Percentiles rank a stretch among this genome's conserved stretches.
phyloP scores from a whole-genome alignment of 1,140 invertebrate genomes.

The Neotoxoptera formosana region DNA sequence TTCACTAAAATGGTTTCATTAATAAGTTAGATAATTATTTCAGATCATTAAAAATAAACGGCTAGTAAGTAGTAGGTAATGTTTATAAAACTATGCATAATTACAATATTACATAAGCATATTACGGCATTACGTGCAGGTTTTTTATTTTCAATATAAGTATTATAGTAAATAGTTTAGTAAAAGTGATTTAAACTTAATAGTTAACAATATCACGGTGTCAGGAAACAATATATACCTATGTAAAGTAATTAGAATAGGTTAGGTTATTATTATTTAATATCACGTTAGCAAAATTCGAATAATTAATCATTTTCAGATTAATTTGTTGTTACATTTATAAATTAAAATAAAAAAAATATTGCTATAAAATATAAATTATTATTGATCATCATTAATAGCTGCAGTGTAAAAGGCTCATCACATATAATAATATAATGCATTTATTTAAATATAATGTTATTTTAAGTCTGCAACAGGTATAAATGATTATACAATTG shows the following conservation, averaged over 20 bases:
- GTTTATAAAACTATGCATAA: not conserved
- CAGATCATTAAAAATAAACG: slow-evolving; percentile 4
- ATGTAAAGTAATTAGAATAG: slow-evolving; percentile 12
- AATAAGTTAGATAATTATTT: not conserved
- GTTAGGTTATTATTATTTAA: slow-evolving; percentile 2
- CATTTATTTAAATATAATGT: not conserved
- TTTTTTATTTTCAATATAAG: not conserved
- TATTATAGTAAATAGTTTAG: not conserved
- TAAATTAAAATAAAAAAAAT: not conserved
- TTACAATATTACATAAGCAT: slow-evolving; percentile 6
- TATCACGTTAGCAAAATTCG: not conserved
- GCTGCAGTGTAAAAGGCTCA: not conserved
- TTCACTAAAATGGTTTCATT: not conserved
- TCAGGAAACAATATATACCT: not conserved
- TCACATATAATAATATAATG: not conserved
- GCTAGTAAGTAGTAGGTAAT: not conserved
- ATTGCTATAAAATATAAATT: not conserved
- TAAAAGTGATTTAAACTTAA: not conserved
- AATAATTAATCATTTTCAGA: not conserved
- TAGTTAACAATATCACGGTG: not conserved
- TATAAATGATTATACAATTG: not conserved
- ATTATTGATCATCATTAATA: slow-evolving; percentile 10
- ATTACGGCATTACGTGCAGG: not conserved
- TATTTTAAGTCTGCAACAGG: not conserved
- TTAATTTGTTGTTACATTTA: slow-evolving; percentile 8